Conservation (phyloP, 1,140 invertebrate species). For the Drosophila tsacasi region DNA sequence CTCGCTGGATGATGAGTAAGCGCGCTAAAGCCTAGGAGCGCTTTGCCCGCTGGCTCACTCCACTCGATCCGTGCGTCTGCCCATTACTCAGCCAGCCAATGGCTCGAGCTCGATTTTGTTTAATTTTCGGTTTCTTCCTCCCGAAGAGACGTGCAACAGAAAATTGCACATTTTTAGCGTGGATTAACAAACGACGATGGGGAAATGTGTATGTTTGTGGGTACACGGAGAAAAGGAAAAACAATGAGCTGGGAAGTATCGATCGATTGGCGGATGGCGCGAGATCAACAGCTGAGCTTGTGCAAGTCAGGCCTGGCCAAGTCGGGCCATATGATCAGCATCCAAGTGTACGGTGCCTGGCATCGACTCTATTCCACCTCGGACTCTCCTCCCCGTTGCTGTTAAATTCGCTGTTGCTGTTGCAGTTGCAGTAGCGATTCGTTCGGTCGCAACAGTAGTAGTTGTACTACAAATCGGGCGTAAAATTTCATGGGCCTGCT, state of each 20-base stretch:
- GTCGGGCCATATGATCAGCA: slow-evolving; percentile 43
- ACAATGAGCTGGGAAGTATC: slow-evolving; percentile 31
- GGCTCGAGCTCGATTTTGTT: slow-evolving; percentile 53
- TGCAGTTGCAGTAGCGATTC: slow-evolving; percentile 38
- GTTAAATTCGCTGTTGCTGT: slow-evolving; percentile 12
- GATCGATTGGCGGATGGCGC: slow-evolving; percentile 43
- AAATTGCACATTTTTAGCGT: slow-evolving; percentile 59
- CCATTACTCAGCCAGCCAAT: slow-evolving; percentile 39
- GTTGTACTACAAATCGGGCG: slow-evolving; percentile 84
- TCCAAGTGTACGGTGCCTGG: slow-evolving; percentile 23
- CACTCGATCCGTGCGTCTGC: slow-evolving; percentile 15
- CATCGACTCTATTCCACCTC: slow-evolving; percentile 19
- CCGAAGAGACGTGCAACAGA: slow-evolving; percentile 44
- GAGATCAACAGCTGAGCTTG: slow-evolving; percentile 64
- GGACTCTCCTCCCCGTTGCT: slow-evolving; percentile 15
- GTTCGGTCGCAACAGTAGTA: slow-evolving; percentile 73
- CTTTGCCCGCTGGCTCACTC: slow-evolving; percentile 12
- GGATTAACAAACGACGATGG: slow-evolving; percentile 62
- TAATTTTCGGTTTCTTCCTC: slow-evolving; percentile 45
- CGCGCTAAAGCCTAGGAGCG: slow-evolving; percentile 51
- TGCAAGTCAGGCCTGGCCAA: slow-evolving; percentile 38
- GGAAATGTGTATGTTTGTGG: slow-evolving; percentile 24
- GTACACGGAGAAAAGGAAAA: slow-evolving; percentile 25
- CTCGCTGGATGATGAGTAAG: slow-evolving; percentile 74
- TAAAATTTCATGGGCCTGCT: slow-evolving; percentile 85